Evolutionary conservation across 2,888 invertebrate species (phyloP), one percentile per base, ranked within the genome.

Genomic region (Eupithecia dodoneata): DNA sequence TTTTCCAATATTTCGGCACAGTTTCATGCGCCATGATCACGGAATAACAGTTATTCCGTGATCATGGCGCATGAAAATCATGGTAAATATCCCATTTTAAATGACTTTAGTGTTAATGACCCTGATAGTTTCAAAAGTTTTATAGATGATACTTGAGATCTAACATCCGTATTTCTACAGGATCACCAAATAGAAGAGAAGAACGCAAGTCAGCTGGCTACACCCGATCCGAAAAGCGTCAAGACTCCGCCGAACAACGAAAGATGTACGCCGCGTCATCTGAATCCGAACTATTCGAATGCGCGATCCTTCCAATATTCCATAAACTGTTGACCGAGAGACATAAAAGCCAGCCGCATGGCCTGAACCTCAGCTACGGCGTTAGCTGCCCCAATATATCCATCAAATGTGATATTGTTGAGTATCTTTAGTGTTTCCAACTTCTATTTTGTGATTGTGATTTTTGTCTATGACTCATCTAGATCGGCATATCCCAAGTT

Each of bases 371-470:
- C 55, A 96, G 96, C 49, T 97, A 97, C 83, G 98, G 98, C 76
- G 97, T 98, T 84, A 98, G 98, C 87, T 98, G 98, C 91, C 98
- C 98, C 47, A 98, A 98, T 95, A 98, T 98, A 94, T 98, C 98
- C 80, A 98, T 99, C 86, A 98, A 98, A 94, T 98, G 98, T 96
- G 98, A 98, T 95, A 98, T 99, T 87, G 98, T 98, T 85, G 98
- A 98, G 90, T 98, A 99, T 93, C 96, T 98, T 59, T 78, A 76
- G 65, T 75, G 30, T 66, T 66, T 66, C 55, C 41, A 47, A n/a
- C 4, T 9, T 67, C n/a, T 69, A 69, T 42, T 69, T 69, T 18
- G 66, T 73, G 12, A 47, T 73, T 18, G 65, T 73, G 66, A 73
- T 15, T 66, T 49, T 41, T 55, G 47, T 65, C 41, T 30, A 63